Base-by-base conservation (phyloP, 1,140 invertebrate species). In the Danaus melanippus region DNA sequence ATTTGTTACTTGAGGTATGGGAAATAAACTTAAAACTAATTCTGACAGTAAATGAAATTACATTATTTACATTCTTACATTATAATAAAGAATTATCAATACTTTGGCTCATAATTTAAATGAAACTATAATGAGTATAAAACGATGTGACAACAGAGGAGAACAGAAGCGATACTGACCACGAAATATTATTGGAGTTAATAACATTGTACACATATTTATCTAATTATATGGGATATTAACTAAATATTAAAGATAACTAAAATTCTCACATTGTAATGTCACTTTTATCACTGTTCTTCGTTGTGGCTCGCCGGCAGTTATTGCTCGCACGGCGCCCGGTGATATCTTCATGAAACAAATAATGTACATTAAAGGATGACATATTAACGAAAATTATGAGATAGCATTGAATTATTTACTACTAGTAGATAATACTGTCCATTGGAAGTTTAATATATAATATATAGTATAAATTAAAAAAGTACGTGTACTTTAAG, bases 261-360 rank as follows among this genome's bases (percentile, higher is more conserved):
- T 73, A 67, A 66, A 73, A 69, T 67, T 76, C 69, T 76, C 71
- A 84, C 72, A 71, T 61, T 58, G 66, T 55, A 56, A 52, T 81
- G 72, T 77, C 79, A 82, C 72, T 64, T 21, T 71, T 81, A 76
- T 84, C 81, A 84, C 81, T 84, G 77, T 60, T 69, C 64, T 80
- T 84, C 80, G 81, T 80, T 82, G 81, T 81, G 62, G 60, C 53
- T 58, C 74, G 78, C 80, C 81, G 76, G 66, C 61, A 66, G 74
- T 71, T 79, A 81, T 56, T 83, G 76, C 69, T 82, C 74, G 72
- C 82, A 83, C 78, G 82, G 76, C 79, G 78, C 76, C 64, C 79
- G 69, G 61, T 85, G 82, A 83, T 85, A 85, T 85, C 82, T 85
- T 67, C 48, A 79, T 32, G 21, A 32, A 32, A 32, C 21, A 32